A percentile compares a stretch with the other conserved stretches of the same genome.
Evolutionary conservation across 1,140 invertebrate species (phyloP).

Genomic region (Diorhabda elongata): DNA sequence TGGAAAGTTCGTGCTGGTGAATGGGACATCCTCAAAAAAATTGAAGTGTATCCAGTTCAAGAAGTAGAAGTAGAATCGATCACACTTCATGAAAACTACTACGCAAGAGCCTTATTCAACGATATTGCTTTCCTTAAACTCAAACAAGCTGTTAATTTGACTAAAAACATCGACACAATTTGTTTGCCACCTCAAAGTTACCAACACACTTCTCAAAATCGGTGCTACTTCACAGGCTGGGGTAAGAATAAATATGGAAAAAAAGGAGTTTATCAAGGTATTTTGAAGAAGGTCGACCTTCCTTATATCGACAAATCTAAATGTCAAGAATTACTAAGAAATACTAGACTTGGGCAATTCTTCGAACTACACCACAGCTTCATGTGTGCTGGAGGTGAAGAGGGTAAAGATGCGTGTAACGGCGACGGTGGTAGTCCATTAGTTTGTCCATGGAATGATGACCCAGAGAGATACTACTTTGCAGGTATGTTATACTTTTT

Average conservation of each 20-base stretch:
- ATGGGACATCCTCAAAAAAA: constrained; percentile 73
- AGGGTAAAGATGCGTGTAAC: constrained; percentile 61
- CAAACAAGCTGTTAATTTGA: constrained; percentile 50
- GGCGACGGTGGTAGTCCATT: constrained; percentile 58
- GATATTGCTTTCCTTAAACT: constrained; percentile 65
- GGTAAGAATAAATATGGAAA: constrained; percentile 57
- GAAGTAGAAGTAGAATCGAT: constrained; percentile 58
- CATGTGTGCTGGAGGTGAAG: constrained; percentile 68
- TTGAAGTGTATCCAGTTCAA: constrained; percentile 66
- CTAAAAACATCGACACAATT: constrained; percentile 64
- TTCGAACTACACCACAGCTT: constrained; percentile 65
- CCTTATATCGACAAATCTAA: constrained; percentile 53
- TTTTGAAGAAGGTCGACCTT: constrained; percentile 65
- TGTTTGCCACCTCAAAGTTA: constrained; percentile 59
- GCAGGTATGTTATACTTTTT: constrained; percentile 38
- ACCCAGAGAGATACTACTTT: constrained; percentile 45
- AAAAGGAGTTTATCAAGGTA: constrained; percentile 59
- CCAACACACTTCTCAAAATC: constrained; percentile 43
- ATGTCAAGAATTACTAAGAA: constrained; percentile 55
- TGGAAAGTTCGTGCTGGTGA: constrained; percentile 54
- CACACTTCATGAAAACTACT: constrained; percentile 45
- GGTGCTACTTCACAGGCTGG: constrained; percentile 58
- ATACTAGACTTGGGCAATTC: constrained; percentile 55
- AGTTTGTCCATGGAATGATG: constrained; percentile 46
- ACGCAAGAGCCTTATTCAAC: constrained; percentile 55